phyloP scores from a whole-genome alignment of 2,113 vertebrate genomes.

The Microcebus murinus region DNA sequence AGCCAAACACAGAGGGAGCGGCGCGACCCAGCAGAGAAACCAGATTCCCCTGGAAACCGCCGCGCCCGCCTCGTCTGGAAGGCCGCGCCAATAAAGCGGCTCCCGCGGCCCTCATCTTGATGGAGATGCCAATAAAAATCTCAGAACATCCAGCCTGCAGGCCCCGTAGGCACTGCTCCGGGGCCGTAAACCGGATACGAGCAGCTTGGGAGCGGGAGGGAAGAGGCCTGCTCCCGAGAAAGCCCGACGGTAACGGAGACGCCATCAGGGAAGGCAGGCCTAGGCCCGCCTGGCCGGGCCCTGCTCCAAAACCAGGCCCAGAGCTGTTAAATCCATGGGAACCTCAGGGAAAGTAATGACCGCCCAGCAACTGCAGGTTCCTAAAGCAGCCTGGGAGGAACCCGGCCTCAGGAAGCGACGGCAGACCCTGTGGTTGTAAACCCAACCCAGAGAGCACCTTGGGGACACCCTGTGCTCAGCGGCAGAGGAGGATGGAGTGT shows the following conservation, averaged over 20 bases:
- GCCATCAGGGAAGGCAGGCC: conserved; percentile 82
- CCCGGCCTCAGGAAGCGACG: conserved; percentile 76
- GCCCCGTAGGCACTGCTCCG: conserved; percentile 76
- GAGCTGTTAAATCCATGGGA: conserved; percentile 78
- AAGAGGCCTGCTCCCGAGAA: conserved; percentile 45
- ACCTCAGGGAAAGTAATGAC: conserved; percentile 74
- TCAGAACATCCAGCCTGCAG: conserved; percentile 86
- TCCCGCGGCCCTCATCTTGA: conserved; percentile 85
- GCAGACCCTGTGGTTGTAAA: conserved; percentile 46
- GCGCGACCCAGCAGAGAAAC: conserved; percentile 81
- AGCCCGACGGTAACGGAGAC: conserved; percentile 75
- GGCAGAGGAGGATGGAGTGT: conserved; percentile 26
- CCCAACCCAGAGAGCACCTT: conserved; percentile 64
- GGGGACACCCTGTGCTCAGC: conserved; percentile 75
- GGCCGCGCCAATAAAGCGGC: conserved; percentile 85
- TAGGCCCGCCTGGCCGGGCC: conserved; percentile 73
- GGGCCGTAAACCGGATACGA: conserved; percentile 85
- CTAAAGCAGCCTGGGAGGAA: neutral
- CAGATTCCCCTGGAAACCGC: conserved; percentile 85
- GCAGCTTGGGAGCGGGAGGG: conserved; percentile 84
- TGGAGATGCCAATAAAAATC: conserved; percentile 88
- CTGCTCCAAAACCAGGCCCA: conserved; percentile 75
- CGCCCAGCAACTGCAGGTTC: conserved; percentile 64
- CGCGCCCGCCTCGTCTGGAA: conserved; percentile 81
- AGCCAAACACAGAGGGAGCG: conserved; percentile 83